A percentile compares a stretch with the other conserved stretches of the same genome.
These are phyloP conservation scores for Xylocampa areola DNA, from an alignment of 2,888 invertebrate species.

Conservation along the genomic window DNA sequence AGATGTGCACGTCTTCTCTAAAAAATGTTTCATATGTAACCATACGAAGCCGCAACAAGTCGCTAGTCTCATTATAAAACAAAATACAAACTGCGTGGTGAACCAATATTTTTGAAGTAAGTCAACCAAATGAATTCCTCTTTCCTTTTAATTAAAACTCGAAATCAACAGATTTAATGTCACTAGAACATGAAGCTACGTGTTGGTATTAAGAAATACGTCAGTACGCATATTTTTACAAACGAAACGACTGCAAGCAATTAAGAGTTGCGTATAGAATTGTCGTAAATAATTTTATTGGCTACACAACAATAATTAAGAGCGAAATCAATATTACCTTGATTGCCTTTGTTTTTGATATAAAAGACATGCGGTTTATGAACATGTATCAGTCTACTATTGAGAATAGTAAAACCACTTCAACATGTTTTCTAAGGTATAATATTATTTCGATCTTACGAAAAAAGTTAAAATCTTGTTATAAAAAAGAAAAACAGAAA, in stretches of 20 bases:
- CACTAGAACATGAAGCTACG: not conserved
- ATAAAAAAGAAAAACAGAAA: too few species aligned
- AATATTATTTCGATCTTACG: not conserved
- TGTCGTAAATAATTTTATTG: constrained; percentile 34
- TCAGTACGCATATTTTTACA: constrained; percentile 22
- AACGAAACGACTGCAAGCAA: constrained; percentile 30
- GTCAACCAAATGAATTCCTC: too few species aligned
- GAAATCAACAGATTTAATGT: not conserved
- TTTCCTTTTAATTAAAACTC: too few species aligned
- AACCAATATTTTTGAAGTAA: too few species aligned
- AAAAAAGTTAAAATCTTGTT: not conserved
- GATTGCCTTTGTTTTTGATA: constrained; percentile 55
- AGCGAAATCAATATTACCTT: constrained; percentile 49
- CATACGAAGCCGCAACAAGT: too few species aligned
- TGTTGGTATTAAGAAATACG: not conserved
- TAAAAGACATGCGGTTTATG: constrained; percentile 51
- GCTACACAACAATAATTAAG: constrained; percentile 24
- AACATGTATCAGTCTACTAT: constrained; percentile 57
- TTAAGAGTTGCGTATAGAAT: constrained; percentile 33
- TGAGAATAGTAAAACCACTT: constrained; percentile 30
- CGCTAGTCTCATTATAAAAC: too few species aligned
- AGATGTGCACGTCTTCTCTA: too few species aligned
- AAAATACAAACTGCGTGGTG: not conserved
- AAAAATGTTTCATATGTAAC: too few species aligned
- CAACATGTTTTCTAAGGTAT: constrained; percentile 61